These are phyloP conservation scores for Pomacea maculata DNA, from an alignment of 1,140 invertebrate genomes.

Conservation along the genomic window DNA sequence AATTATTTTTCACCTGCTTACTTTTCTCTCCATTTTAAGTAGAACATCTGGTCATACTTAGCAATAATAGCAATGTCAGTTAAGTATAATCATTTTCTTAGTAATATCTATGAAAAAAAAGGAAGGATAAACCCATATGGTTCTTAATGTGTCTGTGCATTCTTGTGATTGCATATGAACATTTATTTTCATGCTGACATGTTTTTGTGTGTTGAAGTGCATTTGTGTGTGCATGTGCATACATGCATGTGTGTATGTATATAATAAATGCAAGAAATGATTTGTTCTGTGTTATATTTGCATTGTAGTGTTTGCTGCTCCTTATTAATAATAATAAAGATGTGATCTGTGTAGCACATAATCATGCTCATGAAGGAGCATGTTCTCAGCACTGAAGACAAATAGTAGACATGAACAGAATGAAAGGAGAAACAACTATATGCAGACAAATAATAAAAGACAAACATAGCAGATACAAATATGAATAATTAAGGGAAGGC, in stretches of 20 bases:
- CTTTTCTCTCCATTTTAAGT: not conserved
- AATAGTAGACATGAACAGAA: not conserved
- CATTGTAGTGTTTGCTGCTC: not conserved
- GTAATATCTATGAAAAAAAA: no score
- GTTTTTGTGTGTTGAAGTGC: constrained; percentile 6
- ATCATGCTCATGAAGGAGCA: not conserved
- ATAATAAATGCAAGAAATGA: not conserved
- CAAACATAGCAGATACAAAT: no score
- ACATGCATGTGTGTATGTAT: not conserved
- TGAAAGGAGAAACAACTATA: not conserved
- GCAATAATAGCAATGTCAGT: not conserved
- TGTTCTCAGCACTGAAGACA: not conserved
- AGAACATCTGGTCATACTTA: not conserved
- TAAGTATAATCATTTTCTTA: no score
- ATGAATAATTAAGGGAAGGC: no score
- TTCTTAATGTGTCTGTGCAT: not conserved
- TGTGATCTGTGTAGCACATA: not conserved
- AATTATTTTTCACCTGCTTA: not conserved
- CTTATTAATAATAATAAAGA: not conserved
- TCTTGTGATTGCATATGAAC: not conserved
- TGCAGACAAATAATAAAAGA: not conserved
- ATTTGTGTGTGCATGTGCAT: constrained; percentile 8
- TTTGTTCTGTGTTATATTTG: not conserved
- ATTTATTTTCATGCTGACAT: not conserved
- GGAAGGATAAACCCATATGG: not conserved